phyloP scores from a whole-genome alignment of 1,140 invertebrate species.

The Plectrocnemia conspersa region DNA sequence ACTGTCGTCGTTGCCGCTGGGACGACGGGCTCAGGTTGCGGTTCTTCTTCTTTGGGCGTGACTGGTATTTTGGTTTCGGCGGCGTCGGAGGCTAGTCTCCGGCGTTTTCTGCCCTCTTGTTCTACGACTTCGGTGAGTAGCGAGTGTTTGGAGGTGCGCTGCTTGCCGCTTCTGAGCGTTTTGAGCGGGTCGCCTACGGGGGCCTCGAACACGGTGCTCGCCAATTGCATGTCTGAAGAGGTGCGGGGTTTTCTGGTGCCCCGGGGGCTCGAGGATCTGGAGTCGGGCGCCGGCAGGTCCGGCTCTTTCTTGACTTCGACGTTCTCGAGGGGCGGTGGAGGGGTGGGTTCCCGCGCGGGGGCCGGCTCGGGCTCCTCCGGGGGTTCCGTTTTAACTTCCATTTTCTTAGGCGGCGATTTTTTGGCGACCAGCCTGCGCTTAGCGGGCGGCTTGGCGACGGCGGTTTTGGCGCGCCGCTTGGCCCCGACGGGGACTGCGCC shows the following conservation, averaged over 20 bases:
- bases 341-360: conserved; percentile 38
- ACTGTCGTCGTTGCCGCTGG: conserved; percentile 49
- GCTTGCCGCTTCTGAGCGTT: conserved; percentile 61
- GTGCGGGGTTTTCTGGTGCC: conserved; percentile 46
- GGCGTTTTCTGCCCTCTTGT: conserved; percentile 48
- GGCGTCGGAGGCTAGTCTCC: conserved; percentile 47
- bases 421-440: conserved; percentile 18
- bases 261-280: conserved; percentile 48
- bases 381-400: conserved; percentile 26
- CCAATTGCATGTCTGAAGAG: conserved; percentile 47
- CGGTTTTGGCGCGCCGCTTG: conserved; percentile 27
- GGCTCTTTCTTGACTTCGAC: conserved; percentile 50
- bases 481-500: conserved; percentile 18
- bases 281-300: conserved; percentile 32
- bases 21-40: no score
- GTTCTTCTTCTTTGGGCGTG: conserved; percentile 44
- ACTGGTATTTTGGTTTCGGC: conserved; percentile 34
- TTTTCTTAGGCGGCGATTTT: conserved; percentile 24
- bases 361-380: conserved; percentile 40
- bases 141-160: conserved; percentile 52
- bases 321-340: conserved; percentile 36
- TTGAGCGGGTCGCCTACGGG: conserved; percentile 44
- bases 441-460: not conserved
- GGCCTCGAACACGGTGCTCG: conserved; percentile 43
- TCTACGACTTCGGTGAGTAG: conserved; percentile 50